A percentile compares a stretch with the other conserved stretches of the same genome.
Evolutionary conservation across 2,797 vertebrate genomes (phyloP).

Genomic region (Anomalospiza imberbis): DNA sequence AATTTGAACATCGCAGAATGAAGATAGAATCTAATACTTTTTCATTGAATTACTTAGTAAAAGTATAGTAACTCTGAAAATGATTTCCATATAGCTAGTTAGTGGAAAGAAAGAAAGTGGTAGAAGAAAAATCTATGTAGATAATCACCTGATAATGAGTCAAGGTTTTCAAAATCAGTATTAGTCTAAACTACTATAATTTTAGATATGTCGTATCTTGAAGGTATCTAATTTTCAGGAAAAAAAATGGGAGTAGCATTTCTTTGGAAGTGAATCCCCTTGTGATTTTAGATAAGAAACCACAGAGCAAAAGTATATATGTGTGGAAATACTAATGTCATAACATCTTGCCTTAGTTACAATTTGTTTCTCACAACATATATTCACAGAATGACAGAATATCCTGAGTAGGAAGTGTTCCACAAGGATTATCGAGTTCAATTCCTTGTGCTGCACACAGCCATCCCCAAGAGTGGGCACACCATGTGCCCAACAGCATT

Average conservation of each 20-base stretch:
- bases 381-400: background rate
- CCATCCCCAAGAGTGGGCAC: background rate
- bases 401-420: background rate
- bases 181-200: background rate
- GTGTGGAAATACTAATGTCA: background rate
- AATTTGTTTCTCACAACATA: background rate
- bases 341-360: background rate
- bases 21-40: background rate
- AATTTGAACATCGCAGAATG: background rate
- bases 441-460: background rate
- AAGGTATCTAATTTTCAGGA: background rate
- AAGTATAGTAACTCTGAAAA: background rate
- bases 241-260: background rate
- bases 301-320: background rate
- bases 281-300: background rate
- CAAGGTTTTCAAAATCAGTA: background rate
- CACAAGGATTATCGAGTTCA: background rate
- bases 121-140: background rate
- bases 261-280: background rate
- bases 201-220: background rate
- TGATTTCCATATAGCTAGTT: background rate
- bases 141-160: background rate
- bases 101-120: background rate
- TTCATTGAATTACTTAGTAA: background rate
- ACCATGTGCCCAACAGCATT: background rate